phyloP scores from a whole-genome alignment of 2,797 vertebrate species.

The Sparus aurata region DNA sequence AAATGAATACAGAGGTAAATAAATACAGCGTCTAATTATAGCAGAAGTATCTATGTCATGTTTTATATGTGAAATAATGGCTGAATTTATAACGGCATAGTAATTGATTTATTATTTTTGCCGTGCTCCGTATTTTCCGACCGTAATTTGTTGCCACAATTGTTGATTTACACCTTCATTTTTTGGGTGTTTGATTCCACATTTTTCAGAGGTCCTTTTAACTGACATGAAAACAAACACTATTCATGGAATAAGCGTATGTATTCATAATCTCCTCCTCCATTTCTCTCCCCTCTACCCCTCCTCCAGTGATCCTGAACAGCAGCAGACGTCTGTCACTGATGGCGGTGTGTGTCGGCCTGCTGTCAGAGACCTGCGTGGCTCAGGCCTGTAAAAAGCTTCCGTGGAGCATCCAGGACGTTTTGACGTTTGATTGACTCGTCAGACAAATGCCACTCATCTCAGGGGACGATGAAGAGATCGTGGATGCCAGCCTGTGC shows the following conservation, averaged over 20 bases:
- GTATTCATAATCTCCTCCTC: not conserved
- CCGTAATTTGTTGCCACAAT: too few species aligned
- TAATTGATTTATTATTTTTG: too few species aligned
- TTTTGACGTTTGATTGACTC: constrained; percentile 52
- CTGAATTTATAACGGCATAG: too few species aligned
- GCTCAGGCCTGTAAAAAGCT: constrained; percentile 84
- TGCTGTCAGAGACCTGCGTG: constrained; percentile 88
- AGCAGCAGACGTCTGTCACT: constrained; percentile 88
- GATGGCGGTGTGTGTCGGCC: constrained; percentile 87
- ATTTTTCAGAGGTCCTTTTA: too few species aligned
- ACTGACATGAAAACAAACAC: not conserved
- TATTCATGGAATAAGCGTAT: not conserved
- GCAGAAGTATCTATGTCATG: too few species aligned
- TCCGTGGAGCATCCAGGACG: constrained; percentile 79
- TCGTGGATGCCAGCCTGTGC: not conserved
- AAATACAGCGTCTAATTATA: too few species aligned
- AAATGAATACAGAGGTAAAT: too few species aligned
- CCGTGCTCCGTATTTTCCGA: too few species aligned
- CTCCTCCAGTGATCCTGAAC: constrained; percentile 90
- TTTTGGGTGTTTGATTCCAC: not conserved
- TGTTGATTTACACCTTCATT: too few species aligned
- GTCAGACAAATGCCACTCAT: not conserved
- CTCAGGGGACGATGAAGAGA: constrained; percentile 24
- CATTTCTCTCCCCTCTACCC: not conserved
- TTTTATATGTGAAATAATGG: too few species aligned